These are phyloP conservation scores for Protonibea diacanthus DNA, from an alignment of 2,797 vertebrate species.

Conservation along the genomic window DNA sequence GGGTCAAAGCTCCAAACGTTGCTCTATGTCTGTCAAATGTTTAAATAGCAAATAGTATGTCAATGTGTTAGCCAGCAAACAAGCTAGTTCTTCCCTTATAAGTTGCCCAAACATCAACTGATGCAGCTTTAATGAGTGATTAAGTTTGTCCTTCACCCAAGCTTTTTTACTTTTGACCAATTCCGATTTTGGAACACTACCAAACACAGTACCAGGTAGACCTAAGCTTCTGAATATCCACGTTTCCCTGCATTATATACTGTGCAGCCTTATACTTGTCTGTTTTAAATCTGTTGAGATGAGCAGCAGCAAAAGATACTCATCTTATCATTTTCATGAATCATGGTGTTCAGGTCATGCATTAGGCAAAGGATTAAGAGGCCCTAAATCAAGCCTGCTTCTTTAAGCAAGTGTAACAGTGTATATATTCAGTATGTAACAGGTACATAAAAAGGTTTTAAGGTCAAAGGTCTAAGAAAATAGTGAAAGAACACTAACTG, in stretches of 20 bases:
- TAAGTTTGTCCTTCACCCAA: too few relatives aligned
- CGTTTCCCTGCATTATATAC: too few relatives aligned
- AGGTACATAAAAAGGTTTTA: neutral
- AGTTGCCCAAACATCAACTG: neutral
- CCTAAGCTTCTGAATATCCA: neutral
- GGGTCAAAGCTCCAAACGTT: too few relatives aligned
- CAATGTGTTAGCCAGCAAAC: neutral
- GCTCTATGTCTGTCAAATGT: too few relatives aligned
- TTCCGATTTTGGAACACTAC: neutral
- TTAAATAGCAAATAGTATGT: neutral
- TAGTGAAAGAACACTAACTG: constrained; percentile 11
- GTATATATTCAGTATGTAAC: neutral
- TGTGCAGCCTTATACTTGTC: neutral
- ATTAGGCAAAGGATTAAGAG: neutral
- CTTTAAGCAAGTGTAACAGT: neutral
- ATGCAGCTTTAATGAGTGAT: neutral
- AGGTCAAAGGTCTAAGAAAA: neutral
- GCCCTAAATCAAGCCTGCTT: neutral
- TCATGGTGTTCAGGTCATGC: neutral
- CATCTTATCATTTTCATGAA: neutral
- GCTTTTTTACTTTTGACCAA: too few relatives aligned
- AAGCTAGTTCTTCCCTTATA: neutral
- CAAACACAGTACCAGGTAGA: neutral
- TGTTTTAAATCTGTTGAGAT: neutral
- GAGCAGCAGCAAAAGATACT: neutral